Conservation (phyloP, 2,797 vertebrate genomes). For the Pseudomugil tenellus region DNA sequence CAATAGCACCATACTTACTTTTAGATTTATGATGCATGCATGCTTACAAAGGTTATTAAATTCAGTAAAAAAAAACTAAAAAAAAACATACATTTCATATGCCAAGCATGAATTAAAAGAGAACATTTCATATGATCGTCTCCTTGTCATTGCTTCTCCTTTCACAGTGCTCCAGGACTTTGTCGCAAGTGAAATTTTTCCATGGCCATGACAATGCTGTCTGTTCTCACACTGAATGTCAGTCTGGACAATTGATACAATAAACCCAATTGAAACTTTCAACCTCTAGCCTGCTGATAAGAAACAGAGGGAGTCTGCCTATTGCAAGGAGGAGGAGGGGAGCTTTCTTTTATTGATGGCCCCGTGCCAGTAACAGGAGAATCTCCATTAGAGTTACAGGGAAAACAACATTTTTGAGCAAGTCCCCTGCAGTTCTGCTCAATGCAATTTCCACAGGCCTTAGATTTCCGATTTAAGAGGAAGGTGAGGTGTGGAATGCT, state of each 20-base stretch:
- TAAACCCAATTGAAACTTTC: slow-evolving; percentile 76
- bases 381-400: slow-evolving; percentile 60
- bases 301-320: slow-evolving; percentile 54
- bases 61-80: neutral
- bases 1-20: neutral
- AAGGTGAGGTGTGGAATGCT: slow-evolving; percentile 15
- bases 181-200: slow-evolving; percentile 29
- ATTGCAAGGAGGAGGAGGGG: slow-evolving; percentile 8
- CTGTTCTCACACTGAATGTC: slow-evolving; percentile 62
- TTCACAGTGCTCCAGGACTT: slow-evolving; percentile 19
- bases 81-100: neutral
- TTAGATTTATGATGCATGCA: neutral
- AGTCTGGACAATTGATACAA: slow-evolving; percentile 71
- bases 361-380: slow-evolving; percentile 63
- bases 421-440: slow-evolving; percentile 54
- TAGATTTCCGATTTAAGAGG: slow-evolving; percentile 20
- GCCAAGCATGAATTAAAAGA: too few species aligned
- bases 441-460: slow-evolving; percentile 42
- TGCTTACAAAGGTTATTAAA: neutral
- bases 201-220: slow-evolving; percentile 46
- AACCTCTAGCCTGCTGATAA: slow-evolving; percentile 74
- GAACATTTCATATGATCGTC: neutral
- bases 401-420: slow-evolving; percentile 66
- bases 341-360: slow-evolving; percentile 53
- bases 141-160: slow-evolving; percentile 24